phyloP scores from a whole-genome alignment of 1,140 invertebrate genomes.

The Drosophila yakuba region DNA sequence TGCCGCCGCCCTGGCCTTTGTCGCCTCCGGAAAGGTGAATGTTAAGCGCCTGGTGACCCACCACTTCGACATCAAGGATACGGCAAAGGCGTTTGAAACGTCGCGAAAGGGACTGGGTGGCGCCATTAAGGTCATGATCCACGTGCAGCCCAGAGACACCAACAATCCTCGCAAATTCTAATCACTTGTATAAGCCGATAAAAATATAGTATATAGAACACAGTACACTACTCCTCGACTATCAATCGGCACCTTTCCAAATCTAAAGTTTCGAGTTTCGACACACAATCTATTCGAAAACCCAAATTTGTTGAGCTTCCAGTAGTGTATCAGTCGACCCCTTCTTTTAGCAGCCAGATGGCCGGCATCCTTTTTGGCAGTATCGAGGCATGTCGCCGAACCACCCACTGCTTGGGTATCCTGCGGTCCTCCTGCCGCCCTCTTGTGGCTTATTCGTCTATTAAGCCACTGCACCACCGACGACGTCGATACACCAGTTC shows the following conservation, averaged over 20 bases:
- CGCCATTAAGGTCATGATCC: constrained; percentile 97
- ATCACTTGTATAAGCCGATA: background rate
- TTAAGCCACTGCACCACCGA: background rate
- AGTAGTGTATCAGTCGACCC: constrained; percentile 4
- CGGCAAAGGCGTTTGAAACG: constrained; percentile 94
- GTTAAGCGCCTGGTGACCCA: constrained; percentile 96
- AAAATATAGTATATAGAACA: constrained; percentile 19
- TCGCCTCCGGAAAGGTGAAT: constrained; percentile 86
- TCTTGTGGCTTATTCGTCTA: background rate
- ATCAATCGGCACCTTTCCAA: constrained; percentile 14
- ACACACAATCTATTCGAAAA: background rate
- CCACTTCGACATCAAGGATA: constrained; percentile 93
- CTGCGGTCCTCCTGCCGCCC: background rate
- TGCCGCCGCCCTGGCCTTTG: constrained; percentile 4
- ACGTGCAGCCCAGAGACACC: constrained; percentile 88
- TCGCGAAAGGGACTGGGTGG: constrained; percentile 88
- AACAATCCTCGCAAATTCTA: constrained; percentile 85
- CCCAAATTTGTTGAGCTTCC: constrained; percentile 24
- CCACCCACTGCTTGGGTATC: constrained; percentile 1
- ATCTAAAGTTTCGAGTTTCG: constrained; percentile 7
- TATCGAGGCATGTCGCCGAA: constrained; percentile 20
- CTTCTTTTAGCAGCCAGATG: constrained; percentile 10
- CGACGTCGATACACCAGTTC: constrained; percentile 1
- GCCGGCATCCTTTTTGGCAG: constrained; percentile 18
- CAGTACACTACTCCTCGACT: constrained; percentile 13